Evolutionary conservation across 2,797 vertebrate species (phyloP).

Genomic region (Sebastes kiyomatsui): DNA sequence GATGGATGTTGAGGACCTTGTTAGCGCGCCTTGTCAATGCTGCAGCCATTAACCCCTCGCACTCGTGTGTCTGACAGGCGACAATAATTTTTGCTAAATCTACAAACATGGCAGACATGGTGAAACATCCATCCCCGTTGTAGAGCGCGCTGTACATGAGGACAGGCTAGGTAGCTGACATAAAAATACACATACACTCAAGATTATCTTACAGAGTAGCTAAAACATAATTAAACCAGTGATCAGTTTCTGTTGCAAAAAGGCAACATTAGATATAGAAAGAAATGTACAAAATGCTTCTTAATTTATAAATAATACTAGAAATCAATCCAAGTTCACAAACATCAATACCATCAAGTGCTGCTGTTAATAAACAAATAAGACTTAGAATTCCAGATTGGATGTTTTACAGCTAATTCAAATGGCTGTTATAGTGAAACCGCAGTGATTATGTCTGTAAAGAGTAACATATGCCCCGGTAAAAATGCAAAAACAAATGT

Average conservation of each 20-base stretch:
- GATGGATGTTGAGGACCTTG: constrained; percentile 51
- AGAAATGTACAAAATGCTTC: constrained; percentile 76
- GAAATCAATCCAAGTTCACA: constrained; percentile 67
- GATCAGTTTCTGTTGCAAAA: constrained; percentile 63
- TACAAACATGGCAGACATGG: constrained; percentile 27
- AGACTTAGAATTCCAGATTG: constrained; percentile 45
- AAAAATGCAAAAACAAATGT: constrained; percentile 57
- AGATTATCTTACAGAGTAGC: constrained; percentile 53
- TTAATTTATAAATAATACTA: constrained; percentile 63
- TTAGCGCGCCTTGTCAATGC: constrained; percentile 20
- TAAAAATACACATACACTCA: constrained; percentile 53
- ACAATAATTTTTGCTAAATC: constrained; percentile 24
- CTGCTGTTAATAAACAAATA: constrained; percentile 63
- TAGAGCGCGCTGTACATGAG: constrained; percentile 35
- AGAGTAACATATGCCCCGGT: constrained; percentile 53
- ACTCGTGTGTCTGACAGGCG: constrained; percentile 22
- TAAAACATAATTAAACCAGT: constrained; percentile 53
- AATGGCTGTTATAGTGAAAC: constrained; percentile 44
- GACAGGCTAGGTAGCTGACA: constrained; percentile 49
- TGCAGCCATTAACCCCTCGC: constrained; percentile 10
- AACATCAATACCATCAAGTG: constrained; percentile 76
- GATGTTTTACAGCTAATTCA: constrained; percentile 40
- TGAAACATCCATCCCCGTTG: constrained; percentile 49
- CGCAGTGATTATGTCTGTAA: constrained; percentile 22
- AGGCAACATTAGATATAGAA: constrained; percentile 74